Conservation (phyloP, 2,797 vertebrate species). For the Centroberyx gerrardi region DNA sequence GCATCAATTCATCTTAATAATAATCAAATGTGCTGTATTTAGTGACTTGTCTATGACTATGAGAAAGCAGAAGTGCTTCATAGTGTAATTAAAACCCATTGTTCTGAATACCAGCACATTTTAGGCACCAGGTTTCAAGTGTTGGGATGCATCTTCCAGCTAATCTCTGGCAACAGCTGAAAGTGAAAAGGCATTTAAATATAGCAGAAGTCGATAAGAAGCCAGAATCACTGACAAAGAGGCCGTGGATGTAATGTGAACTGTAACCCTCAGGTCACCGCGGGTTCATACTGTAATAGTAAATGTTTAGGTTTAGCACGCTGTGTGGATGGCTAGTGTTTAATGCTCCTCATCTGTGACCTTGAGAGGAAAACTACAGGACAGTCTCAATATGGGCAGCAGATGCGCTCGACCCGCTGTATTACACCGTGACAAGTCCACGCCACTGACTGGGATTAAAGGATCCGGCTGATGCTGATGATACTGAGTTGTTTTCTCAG, state of each 20-base stretch:
- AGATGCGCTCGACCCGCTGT: constrained; percentile 29
- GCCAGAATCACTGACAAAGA: constrained; percentile 24
- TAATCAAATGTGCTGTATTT: neutral
- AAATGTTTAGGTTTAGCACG: constrained; percentile 56
- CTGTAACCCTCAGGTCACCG: constrained; percentile 53
- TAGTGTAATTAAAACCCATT: constrained; percentile 22
- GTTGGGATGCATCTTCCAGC: constrained; percentile 40
- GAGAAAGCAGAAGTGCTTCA: constrained; percentile 12
- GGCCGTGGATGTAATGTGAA: constrained; percentile 37
- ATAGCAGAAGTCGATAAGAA: constrained; percentile 60
- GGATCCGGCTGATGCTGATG: neutral
- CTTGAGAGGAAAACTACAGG: constrained; percentile 61
- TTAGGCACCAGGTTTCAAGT: constrained; percentile 51
- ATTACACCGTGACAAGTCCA: constrained; percentile 23
- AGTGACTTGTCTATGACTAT: neutral
- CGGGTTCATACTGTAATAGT: constrained; percentile 55
- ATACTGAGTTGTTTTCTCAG: neutral
- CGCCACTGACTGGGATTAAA: neutral
- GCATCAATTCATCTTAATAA: constrained; percentile 13
- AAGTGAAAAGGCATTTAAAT: constrained; percentile 62
- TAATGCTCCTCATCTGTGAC: constrained; percentile 63
- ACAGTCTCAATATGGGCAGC: constrained; percentile 26
- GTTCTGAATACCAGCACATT: constrained; percentile 45
- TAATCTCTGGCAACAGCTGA: constrained; percentile 49
- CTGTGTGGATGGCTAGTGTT: constrained; percentile 41